These are phyloP conservation scores for Margaritifera margaritifera DNA, from an alignment of 2,888 invertebrate genomes.

Conservation along the genomic window DNA sequence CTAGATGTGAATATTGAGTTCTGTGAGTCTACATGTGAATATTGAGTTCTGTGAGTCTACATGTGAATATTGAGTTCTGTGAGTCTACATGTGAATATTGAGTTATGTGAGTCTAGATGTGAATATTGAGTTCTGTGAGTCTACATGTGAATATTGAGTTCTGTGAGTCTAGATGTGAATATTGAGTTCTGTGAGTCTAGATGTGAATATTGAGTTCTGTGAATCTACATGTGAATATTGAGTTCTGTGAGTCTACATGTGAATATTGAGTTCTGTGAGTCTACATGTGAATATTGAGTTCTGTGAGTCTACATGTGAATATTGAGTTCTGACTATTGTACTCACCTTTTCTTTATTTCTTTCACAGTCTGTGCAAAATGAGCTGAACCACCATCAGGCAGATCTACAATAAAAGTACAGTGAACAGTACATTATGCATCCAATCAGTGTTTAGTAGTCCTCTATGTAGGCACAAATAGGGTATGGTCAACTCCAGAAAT, in stretches of 20 bases:
- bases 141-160: background rate
- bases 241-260: background rate
- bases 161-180: background rate
- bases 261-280: constrained; percentile 1
- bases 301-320: background rate
- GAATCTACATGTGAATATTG: background rate
- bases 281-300: background rate
- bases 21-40: background rate
- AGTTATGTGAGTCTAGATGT: background rate
- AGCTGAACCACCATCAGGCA: constrained; percentile 92
- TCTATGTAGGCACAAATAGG: too few relatives aligned
- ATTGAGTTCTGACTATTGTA: background rate
- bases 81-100: background rate
- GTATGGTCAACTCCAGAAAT: too few relatives aligned
- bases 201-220: background rate
- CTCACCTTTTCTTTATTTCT: constrained; percentile 85
- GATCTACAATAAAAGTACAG: constrained; percentile 76
- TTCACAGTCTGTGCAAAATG: constrained; percentile 94
- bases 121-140: constrained; percentile 1
- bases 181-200: background rate
- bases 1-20: background rate
- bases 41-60: constrained; percentile 1
- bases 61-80: background rate
- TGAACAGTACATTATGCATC: too few relatives aligned
- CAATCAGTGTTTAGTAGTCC: too few relatives aligned